A percentile compares a stretch with the other conserved stretches of the same genome.
These are phyloP conservation scores for Xiphydria camelus DNA, from an alignment of 2,888 invertebrate genomes.

Conservation along the genomic window DNA sequence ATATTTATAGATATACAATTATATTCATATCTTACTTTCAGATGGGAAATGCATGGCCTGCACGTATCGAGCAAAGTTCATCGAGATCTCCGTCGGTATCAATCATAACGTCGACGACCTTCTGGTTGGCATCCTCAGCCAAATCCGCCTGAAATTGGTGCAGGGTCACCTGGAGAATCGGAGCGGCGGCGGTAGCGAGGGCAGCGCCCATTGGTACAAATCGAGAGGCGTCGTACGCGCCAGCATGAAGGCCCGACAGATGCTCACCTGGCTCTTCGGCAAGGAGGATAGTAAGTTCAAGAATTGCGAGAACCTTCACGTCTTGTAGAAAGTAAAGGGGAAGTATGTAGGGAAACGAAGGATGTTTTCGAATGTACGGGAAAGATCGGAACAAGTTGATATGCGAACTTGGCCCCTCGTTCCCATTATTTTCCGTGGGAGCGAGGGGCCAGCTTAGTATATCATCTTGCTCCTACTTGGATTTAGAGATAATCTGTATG, in stretches of 20 bases:
- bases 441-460: no score
- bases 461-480: no score
- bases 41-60: constrained; percentile 93
- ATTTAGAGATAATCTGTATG: no score
- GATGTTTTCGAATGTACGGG: no score
- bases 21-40: no score
- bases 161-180: constrained; percentile 62
- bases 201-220: constrained; percentile 80
- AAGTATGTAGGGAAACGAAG: no score
- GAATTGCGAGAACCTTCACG: constrained; percentile 87
- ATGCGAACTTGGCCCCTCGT: no score
- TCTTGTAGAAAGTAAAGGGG: constrained; percentile 69
- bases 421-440: no score
- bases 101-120: constrained; percentile 97
- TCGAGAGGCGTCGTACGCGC: constrained; percentile 82
- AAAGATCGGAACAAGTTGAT: no score
- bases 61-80: constrained; percentile 89
- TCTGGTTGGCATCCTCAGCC: constrained; percentile 88
- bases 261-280: constrained; percentile 89
- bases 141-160: constrained; percentile 79
- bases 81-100: constrained; percentile 94
- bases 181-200: constrained; percentile 31
- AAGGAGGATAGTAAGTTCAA: constrained; percentile 91
- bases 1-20: no score
- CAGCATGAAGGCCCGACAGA: constrained; percentile 87